Base-by-base conservation (phyloP, 2,888 invertebrate species). In the Drosophila meridionalis region DNA sequence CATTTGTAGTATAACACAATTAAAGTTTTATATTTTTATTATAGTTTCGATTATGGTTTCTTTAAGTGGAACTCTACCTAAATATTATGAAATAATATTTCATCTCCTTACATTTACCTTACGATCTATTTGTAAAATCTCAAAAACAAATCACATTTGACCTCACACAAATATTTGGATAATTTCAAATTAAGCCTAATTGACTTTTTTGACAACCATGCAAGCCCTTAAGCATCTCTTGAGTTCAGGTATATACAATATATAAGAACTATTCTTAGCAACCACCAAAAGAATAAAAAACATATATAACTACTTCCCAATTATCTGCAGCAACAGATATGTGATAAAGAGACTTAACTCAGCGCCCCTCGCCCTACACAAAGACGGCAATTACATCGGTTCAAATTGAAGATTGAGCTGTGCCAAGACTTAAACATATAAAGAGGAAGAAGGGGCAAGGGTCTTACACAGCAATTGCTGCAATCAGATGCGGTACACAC, bases 401-500 rank as follows among this genome's bases (percentile, higher is more conserved):
- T 48, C 48, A 45, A 9, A 56, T 7, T 53, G 28, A 53, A 67
- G 57, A 56, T 56, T 64, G 61, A 64, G 76, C 40, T 69, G 62
- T 63, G 79, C 47, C 56, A 71, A 71, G 72, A 71, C 63, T 72
- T 53, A 61, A 30, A 45, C 42, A 30, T 36, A 26, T 20, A 20
- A 20, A 42, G 38, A 70, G 12, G 4, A 14, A 32, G 30, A 4
- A 28, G 38, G n/a, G 9, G 11, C 20, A 34, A 32, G 55, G 47
- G 45, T 48, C 61, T 52, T 30, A 28, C 14, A 9, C 14, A 34
- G 55, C 69, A 69, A 69, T 74, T 74, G 60, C 69, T 63, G 63
- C 60, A 75, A 75, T 79, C 79, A 65, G 78, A 59, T 62, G 45
- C 32, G 69, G 64, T 52, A 42, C 57, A 38, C 68, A 58, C 42